These are phyloP conservation scores for Mormyrus proboscirostris DNA, from an alignment of 2,797 vertebrate genomes.

Conservation along the genomic window DNA sequence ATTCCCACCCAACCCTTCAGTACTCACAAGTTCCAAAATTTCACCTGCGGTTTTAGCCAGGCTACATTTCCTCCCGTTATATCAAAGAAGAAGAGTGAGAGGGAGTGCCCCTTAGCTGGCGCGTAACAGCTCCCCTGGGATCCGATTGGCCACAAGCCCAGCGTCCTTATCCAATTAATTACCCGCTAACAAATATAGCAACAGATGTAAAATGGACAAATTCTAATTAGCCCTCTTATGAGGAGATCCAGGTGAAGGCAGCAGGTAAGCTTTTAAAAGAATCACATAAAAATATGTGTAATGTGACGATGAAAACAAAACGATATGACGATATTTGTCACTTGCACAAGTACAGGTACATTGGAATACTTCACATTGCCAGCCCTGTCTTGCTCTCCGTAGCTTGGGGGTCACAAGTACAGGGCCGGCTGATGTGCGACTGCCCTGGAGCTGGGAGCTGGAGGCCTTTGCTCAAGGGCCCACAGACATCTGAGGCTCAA, in stretches of 20 bases:
- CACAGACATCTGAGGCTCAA: neutral
- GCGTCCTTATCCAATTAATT: neutral
- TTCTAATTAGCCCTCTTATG: neutral
- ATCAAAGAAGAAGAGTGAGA: neutral
- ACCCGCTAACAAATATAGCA: neutral
- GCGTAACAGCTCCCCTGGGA: slow-evolving; percentile 19
- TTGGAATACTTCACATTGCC: neutral
- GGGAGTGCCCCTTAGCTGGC: neutral
- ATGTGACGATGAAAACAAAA: neutral
- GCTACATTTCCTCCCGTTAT: neutral
- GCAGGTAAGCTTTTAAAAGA: neutral
- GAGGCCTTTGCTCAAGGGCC: neutral
- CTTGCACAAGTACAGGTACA: neutral
- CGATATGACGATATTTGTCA: neutral
- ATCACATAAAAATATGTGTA: neutral
- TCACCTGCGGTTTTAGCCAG: neutral
- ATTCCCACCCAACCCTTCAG: slow-evolving; percentile 3
- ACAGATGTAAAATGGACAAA: neutral
- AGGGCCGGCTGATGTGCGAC: neutral
- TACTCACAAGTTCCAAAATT: slow-evolving; percentile 17
- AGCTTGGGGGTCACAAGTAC: neutral
- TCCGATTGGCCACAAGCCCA: neutral
- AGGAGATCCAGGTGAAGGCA: neutral
- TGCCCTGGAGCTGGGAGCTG: neutral
- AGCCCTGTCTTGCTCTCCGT: neutral